These are phyloP conservation scores for Drosophila anomalata DNA, from an alignment of 2,888 invertebrate genomes.

Conservation along the genomic window DNA sequence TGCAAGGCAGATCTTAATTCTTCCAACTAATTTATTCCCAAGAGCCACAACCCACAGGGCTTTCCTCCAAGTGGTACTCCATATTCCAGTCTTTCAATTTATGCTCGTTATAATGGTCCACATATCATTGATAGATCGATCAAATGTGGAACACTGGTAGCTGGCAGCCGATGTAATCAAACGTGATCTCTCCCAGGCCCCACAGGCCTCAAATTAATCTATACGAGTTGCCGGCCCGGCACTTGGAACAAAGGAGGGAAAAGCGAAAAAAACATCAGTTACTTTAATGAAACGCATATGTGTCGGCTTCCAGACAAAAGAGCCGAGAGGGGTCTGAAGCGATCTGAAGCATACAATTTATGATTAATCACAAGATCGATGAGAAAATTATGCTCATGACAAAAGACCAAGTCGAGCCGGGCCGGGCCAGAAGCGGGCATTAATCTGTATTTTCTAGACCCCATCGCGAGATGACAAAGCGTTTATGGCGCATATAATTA, in stretches of 20 bases:
- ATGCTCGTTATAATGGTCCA: constrained; percentile 29
- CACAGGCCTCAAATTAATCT: constrained; percentile 70
- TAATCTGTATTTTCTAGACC: constrained; percentile 71
- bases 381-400: constrained; percentile 78
- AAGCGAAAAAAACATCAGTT: constrained; percentile 54
- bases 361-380: constrained; percentile 79
- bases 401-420: constrained; percentile 41
- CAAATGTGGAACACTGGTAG: constrained; percentile 77
- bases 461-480: constrained; percentile 71
- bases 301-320: constrained; percentile 48
- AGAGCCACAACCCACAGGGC: not conserved
- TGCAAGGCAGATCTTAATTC: too few relatives aligned
- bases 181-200: constrained; percentile 54
- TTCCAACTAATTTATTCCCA: not conserved
- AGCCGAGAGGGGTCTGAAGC: constrained; percentile 14
- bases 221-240: constrained; percentile 31
- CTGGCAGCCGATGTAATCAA: constrained; percentile 79
- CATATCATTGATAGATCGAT: constrained; percentile 70
- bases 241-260: constrained; percentile 29
- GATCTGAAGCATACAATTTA: constrained; percentile 63
- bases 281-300: constrained; percentile 75
- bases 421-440: constrained; percentile 54
- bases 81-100: not conserved
- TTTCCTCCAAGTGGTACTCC: not conserved
- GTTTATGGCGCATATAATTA: constrained; percentile 79